These are phyloP conservation scores for Sericinus montela DNA, from an alignment of 2,888 invertebrate species.

Conservation along the genomic window DNA sequence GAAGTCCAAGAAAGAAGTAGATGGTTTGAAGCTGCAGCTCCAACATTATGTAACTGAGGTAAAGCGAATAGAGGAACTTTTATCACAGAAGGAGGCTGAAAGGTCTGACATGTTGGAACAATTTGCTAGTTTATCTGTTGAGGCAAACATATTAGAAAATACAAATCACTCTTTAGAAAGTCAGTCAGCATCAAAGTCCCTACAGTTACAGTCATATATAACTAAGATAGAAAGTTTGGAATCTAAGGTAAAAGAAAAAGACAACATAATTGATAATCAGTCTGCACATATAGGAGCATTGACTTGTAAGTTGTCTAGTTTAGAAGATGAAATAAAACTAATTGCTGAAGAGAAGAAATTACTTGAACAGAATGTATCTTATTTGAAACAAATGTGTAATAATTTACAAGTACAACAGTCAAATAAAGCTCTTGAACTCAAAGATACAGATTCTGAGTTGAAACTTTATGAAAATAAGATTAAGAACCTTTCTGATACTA, in stretches of 20 bases:
- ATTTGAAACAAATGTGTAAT: slow-evolving; percentile 66
- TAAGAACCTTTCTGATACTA: slow-evolving; percentile 68
- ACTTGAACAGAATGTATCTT: slow-evolving; percentile 62
- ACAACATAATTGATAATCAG: slow-evolving; percentile 60
- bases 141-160: slow-evolving; percentile 87
- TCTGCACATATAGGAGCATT: slow-evolving; percentile 54
- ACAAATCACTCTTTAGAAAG: slow-evolving; percentile 89
- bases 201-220: slow-evolving; percentile 71
- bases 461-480: slow-evolving; percentile 70
- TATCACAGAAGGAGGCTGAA: slow-evolving; percentile 87
- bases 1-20: slow-evolving; percentile 84
- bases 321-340: slow-evolving; percentile 68
- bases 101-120: slow-evolving; percentile 89
- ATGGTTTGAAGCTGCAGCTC: slow-evolving; percentile 85
- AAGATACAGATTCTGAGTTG: slow-evolving; percentile 57
- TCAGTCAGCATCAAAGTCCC: slow-evolving; percentile 85
- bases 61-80: slow-evolving; percentile 86
- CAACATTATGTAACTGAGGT: slow-evolving; percentile 91
- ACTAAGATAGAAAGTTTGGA: slow-evolving; percentile 81
- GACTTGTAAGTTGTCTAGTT: slow-evolving; percentile 55
- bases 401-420: slow-evolving; percentile 52
- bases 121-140: slow-evolving; percentile 86
- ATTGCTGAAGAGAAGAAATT: slow-evolving; percentile 63
- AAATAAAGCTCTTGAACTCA: slow-evolving; percentile 38
- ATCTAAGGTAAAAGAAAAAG: slow-evolving; percentile 76